Evolutionary conservation across 2,888 invertebrate species (phyloP).

Genomic region (Poecilobothrus nobilitatus): DNA sequence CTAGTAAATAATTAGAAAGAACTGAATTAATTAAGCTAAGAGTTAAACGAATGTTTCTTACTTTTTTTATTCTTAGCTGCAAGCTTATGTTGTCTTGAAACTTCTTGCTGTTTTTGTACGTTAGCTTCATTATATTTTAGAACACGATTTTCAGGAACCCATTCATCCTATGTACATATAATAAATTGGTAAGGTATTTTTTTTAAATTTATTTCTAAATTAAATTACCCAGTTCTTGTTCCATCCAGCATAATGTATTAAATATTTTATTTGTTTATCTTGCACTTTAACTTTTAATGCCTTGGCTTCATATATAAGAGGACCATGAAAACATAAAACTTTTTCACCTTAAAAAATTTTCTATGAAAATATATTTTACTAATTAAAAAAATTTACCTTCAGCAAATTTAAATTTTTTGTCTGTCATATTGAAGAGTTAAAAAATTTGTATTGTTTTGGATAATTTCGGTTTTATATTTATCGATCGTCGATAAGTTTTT

Average conservation of each 20-base stretch:
- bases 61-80: conserved; percentile 60
- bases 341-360: conserved; percentile 60
- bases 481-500: not conserved
- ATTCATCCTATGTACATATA: conserved; percentile 59
- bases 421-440: conserved; percentile 45
- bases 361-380: not conserved
- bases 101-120: conserved; percentile 77
- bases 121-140: conserved; percentile 85
- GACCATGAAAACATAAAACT: conserved; percentile 92
- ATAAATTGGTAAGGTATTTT: not conserved
- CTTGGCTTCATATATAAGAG: conserved; percentile 93
- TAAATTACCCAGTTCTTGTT: conserved; percentile 75
- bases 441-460: conserved; percentile 13
- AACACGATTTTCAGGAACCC: conserved; percentile 86
- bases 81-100: conserved; percentile 69
- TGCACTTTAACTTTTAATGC: conserved; percentile 77
- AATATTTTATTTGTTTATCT: conserved; percentile 81
- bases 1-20: conserved; percentile 24
- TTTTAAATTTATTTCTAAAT: too few species aligned
- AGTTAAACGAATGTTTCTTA: conserved; percentile 32
- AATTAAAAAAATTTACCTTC: conserved; percentile 50
- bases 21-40: conserved; percentile 3
- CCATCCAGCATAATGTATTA: conserved; percentile 97
- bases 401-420: conserved; percentile 61
- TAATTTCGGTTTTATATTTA: not conserved